Conservation (phyloP, 2,797 vertebrate species). For the Zenarchopterus dispar region DNA sequence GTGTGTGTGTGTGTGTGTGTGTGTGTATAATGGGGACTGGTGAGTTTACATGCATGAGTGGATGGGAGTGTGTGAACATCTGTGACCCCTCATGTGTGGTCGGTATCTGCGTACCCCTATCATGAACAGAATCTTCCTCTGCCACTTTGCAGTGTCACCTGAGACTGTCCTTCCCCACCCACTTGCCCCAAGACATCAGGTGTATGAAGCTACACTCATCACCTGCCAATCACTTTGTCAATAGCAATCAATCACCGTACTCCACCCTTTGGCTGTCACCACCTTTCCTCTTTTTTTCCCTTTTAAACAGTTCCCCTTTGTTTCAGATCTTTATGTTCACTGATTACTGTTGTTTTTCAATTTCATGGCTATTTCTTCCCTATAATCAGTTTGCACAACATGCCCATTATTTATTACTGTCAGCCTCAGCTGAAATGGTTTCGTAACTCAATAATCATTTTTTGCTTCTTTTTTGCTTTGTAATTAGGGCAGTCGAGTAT, state of each 20-base stretch:
- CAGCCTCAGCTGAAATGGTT: conserved; percentile 61
- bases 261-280: conserved; percentile 2
- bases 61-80: conserved; percentile 18
- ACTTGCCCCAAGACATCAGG: conserved; percentile 57
- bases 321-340: conserved; percentile 36
- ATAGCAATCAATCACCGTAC: conserved; percentile 46
- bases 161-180: conserved; percentile 45
- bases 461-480: conserved; percentile 57
- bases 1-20: too few relatives aligned
- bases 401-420: conserved; percentile 63
- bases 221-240: conserved; percentile 52
- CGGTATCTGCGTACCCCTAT: conserved; percentile 41
- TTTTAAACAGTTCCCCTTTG: conserved; percentile 45
- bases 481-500: conserved; percentile 68
- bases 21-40: too few relatives aligned
- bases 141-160: conserved; percentile 55
- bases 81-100: conserved; percentile 59
- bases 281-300: conserved; percentile 4
- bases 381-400: conserved; percentile 71
- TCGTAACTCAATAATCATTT: conserved; percentile 71
- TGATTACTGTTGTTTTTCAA: conserved; percentile 71
- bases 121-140: conserved; percentile 45
- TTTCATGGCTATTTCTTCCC: conserved; percentile 67
- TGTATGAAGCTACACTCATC: conserved; percentile 46
- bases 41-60: conserved; percentile 29